These are phyloP conservation scores for Ypsolopha scabrella DNA, from an alignment of 2,888 invertebrate genomes.

Conservation along the genomic window DNA sequence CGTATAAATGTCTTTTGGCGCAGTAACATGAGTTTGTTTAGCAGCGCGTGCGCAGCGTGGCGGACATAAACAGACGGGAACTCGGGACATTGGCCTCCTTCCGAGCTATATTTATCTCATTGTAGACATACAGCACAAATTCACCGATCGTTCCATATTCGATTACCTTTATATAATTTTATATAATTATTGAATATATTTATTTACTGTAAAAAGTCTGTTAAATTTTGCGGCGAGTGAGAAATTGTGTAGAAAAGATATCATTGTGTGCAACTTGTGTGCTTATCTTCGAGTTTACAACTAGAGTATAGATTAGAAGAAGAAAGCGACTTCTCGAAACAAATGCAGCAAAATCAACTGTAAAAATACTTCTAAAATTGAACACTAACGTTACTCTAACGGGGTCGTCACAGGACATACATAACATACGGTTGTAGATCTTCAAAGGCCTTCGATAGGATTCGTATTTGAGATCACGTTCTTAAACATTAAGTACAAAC, in stretches of 20 bases:
- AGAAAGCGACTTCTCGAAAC: conserved; percentile 24
- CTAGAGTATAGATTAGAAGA: conserved; percentile 14
- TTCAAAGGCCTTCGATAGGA: conserved; percentile 60
- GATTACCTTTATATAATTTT: not conserved
- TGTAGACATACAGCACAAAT: not conserved
- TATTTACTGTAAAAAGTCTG: conserved; percentile 19
- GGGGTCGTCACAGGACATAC: conserved; percentile 30
- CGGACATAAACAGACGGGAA: not conserved
- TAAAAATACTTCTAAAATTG: conserved; percentile 34
- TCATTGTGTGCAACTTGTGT: conserved; percentile 50
- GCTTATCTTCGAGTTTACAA: conserved; percentile 32
- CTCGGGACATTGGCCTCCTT: conserved; percentile 1
- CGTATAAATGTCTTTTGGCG: conserved; percentile 54
- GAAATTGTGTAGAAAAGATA: conserved; percentile 46
- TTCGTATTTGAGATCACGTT: conserved; percentile 66
- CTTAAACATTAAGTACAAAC: conserved; percentile 65
- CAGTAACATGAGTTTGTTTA: conserved; percentile 20
- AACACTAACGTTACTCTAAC: conserved; percentile 42
- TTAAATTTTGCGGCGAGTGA: conserved; percentile 46
- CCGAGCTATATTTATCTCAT: not conserved
- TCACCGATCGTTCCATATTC: not conserved
- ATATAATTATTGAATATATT: not conserved
- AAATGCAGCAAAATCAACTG: conserved; percentile 6
- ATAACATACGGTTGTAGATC: conserved; percentile 11
- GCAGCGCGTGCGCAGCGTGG: not conserved